Percentiles rank a stretch among this genome's conserved stretches.
Evolutionary conservation across 2,797 vertebrate genomes (phyloP).

Genomic region (Phoeniculus purpureus): DNA sequence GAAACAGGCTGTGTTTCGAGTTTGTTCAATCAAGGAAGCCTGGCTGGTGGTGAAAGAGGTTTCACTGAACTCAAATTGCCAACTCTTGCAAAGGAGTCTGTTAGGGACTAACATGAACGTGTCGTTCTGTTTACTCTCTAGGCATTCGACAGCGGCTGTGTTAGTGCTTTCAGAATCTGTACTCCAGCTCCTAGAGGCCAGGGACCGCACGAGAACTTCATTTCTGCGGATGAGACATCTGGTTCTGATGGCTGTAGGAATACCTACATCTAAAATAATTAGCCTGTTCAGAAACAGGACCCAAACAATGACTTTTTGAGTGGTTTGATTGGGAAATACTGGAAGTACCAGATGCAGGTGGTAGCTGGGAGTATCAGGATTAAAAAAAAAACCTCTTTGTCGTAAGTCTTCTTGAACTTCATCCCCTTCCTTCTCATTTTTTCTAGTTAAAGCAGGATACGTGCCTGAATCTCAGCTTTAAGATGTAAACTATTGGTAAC

Average conservation of each 20-base stretch:
- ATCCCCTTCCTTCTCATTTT: background rate
- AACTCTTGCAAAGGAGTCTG: background rate
- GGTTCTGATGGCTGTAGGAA: background rate
- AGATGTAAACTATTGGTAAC: background rate
- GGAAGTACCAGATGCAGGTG: background rate
- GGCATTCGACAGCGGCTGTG: background rate
- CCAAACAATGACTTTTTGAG: background rate
- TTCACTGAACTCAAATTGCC: background rate
- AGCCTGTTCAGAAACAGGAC: background rate
- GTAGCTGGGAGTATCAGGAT: background rate
- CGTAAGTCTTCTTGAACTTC: background rate
- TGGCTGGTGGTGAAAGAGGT: background rate
- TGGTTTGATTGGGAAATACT: background rate
- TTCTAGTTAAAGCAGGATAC: background rate
- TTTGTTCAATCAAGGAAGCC: background rate
- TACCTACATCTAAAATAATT: background rate
- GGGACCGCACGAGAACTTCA: background rate
- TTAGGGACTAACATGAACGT: background rate
- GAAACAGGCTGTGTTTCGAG: background rate
- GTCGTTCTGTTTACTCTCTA: background rate
- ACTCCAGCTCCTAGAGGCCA: background rate
- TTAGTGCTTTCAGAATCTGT: slow-evolving; percentile 1
- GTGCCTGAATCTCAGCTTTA: background rate
- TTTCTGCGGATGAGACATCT: background rate
- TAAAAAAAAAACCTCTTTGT: background rate